Evolutionary conservation across 2,113 vertebrate genomes (phyloP), one percentile per base, ranked within the genome.

Genomic region (Cavia aperea): DNA sequence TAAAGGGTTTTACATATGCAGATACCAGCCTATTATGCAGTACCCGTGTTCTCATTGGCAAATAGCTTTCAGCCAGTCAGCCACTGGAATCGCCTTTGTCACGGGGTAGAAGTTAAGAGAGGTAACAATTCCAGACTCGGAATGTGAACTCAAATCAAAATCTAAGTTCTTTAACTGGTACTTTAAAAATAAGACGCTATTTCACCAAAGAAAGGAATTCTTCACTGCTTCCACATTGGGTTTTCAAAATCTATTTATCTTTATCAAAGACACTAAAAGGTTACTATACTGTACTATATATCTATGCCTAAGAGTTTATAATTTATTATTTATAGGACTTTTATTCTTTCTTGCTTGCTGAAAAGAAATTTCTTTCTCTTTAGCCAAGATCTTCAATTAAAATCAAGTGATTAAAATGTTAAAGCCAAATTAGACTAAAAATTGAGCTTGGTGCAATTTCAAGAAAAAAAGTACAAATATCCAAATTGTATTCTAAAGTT

Each of bases 131-230:
- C 68, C 11, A 86, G 36, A 62, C 0, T 56, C 43, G n/a, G 0
- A 77, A 31, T 79, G 4, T 31, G 54, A 94, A 75, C n/a, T 78
- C 24, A 95, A 56, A 54, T 31, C 8, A 78, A 95, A 86, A 72
- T 84, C 49, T 46, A 49, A 92, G 46, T 70, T 6, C 6, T 14
- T 54, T 60, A 81, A 31, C 13, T 86, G 24, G 0, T 26, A 26
- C 18, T 49, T 85, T 75, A 72, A n/a, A 86, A 83, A 54, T 33
- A 1, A 26, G 31, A 78, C 46, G 2, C 7, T 84, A 1, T 9
- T 93, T 87, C 56, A 63, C 36, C 56, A 81, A 43, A 78, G 7
- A 62, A 87, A 56, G 31, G 1, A 13, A 54, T 81, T 88, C 26
- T 73, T 83, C 62, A n/a, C 36, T 63, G 33, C 81, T 72, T 78